Conservation (phyloP, 2,888 invertebrate genomes). For the Nemurella pictetii region DNA sequence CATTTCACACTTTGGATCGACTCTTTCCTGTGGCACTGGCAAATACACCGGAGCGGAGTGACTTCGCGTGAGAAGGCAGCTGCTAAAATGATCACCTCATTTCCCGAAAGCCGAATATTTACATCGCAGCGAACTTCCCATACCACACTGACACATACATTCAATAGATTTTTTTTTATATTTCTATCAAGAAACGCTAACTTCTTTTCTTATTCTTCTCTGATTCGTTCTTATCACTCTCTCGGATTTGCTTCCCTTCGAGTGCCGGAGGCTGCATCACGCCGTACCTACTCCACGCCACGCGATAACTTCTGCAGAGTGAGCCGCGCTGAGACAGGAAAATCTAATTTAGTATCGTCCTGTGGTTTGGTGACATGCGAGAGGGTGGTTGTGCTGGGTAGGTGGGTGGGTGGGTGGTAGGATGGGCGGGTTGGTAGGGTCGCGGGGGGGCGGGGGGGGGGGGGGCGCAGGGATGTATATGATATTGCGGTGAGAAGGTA, state of each 20-base stretch:
- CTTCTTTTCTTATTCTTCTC: constrained; percentile 5
- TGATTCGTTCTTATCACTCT: constrained; percentile 10
- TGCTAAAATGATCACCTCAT: background rate
- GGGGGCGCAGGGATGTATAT: constrained; percentile 30
- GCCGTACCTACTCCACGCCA: background rate
- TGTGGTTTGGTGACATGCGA: constrained; percentile 34
- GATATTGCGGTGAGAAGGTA: constrained; percentile 34
- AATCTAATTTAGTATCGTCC: constrained; percentile 37
- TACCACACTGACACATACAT: background rate
- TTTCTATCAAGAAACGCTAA: constrained; percentile 10
- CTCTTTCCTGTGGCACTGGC: background rate
- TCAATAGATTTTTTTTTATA: background rate
- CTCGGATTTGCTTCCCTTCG: constrained; percentile 24
- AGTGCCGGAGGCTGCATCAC: constrained; percentile 3
- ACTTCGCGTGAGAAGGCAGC: background rate
- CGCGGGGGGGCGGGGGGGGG: background rate
- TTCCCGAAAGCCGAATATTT: background rate
- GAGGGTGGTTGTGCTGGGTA: constrained; percentile 1
- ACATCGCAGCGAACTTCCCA: background rate
- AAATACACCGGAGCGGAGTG: background rate
- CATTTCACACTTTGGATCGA: background rate
- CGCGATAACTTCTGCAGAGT: constrained; percentile 35
- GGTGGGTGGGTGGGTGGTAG: background rate
- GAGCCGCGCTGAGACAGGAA: constrained; percentile 31
- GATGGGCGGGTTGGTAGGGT: background rate